Conservation (phyloP, 2,113 vertebrate species). For the Donacobius atricapilla region DNA sequence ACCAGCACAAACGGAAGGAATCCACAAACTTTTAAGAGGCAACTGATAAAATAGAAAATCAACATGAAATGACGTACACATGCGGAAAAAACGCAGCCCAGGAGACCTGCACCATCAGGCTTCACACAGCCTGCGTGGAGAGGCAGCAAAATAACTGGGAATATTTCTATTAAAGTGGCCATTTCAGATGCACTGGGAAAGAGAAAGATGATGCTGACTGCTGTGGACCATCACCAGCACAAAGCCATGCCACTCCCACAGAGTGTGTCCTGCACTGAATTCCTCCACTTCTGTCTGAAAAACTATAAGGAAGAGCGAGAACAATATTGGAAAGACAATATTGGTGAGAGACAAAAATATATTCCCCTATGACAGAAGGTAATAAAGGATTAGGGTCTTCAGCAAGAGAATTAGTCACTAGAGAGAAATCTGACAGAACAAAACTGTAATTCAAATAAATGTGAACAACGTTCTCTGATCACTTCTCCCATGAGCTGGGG, state of each 20-base stretch:
- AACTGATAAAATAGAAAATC: background rate
- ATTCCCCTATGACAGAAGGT: background rate
- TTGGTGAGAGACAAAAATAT: background rate
- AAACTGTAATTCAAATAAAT: background rate
- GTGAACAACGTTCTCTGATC: background rate
- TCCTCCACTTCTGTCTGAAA: background rate
- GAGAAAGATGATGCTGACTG: no score
- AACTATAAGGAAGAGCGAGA: background rate
- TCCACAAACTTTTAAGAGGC: background rate
- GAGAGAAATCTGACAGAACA: background rate
- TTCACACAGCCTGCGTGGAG: background rate
- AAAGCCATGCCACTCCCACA: background rate
- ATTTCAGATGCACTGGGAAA: background rate
- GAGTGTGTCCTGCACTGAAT: background rate
- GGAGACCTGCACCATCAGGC: background rate
- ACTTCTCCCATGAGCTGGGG: background rate
- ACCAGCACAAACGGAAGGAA: background rate
- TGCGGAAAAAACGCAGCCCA: accelerated
- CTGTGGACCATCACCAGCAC: background rate
- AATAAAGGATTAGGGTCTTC: background rate
- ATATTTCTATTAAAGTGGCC: background rate
- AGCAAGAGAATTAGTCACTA: background rate
- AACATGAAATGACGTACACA: accelerated
- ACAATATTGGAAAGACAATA: background rate
- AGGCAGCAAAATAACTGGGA: background rate